Evolutionary conservation across 2,797 vertebrate genomes (phyloP).

Genomic region (Calcarius lapponicus): DNA sequence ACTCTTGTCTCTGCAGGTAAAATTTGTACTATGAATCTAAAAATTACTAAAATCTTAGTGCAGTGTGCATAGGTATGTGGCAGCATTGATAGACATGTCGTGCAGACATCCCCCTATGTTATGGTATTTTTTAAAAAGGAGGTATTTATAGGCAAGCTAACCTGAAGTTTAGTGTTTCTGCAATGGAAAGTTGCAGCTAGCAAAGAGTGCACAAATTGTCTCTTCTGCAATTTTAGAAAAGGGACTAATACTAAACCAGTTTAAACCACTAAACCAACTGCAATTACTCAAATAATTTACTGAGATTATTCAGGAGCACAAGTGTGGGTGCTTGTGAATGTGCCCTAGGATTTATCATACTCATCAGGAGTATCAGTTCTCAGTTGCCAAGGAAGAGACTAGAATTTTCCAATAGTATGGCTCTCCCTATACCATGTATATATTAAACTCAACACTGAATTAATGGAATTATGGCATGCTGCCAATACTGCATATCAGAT

Average conservation of each 20-base stretch:
- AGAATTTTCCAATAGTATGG: background rate
- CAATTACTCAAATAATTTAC: background rate
- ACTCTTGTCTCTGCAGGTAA: background rate
- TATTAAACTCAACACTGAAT: background rate
- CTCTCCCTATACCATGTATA: background rate
- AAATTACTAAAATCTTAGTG: background rate
- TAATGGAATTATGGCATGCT: background rate
- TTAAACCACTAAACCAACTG: background rate
- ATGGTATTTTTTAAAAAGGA: background rate
- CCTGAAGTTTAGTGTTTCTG: background rate
- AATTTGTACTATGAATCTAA: background rate
- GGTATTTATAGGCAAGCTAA: background rate
- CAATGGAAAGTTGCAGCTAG: background rate
- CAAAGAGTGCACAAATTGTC: background rate
- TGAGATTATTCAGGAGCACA: background rate
- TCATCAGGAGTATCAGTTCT: background rate
- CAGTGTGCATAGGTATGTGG: background rate
- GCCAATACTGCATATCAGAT: background rate
- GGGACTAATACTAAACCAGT: background rate
- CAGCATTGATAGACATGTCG: background rate
- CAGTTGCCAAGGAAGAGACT: background rate
- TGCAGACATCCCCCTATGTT: rapidly evolving
- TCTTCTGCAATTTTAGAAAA: constrained; percentile 6
- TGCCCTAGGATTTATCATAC: background rate
- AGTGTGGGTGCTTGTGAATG: background rate